Percentiles rank a stretch among this genome's conserved stretches.
These are phyloP conservation scores for Forbesichthys agassizii DNA, from an alignment of 2,113 vertebrate genomes.

Conservation along the genomic window DNA sequence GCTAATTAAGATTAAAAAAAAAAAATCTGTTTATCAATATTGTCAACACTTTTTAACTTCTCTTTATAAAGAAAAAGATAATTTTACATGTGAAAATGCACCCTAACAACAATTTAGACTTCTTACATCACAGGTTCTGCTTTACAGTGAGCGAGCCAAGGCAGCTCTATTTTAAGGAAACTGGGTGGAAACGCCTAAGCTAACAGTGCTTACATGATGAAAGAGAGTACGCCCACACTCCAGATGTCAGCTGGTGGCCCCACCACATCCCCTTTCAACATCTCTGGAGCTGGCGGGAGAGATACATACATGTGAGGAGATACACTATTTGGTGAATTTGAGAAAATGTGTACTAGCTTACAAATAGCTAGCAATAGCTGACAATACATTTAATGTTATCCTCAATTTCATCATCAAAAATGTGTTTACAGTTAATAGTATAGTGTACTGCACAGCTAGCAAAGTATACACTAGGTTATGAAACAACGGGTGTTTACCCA, in stretches of 20 bases:
- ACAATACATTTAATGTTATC: no score
- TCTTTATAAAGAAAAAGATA: neutral
- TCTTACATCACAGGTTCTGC: neutral
- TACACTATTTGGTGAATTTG: no score
- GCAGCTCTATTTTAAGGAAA: conserved; percentile 24
- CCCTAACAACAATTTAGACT: neutral
- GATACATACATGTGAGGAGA: no score
- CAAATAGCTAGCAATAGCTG: no score
- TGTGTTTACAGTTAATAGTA: no score
- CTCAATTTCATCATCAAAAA: no score
- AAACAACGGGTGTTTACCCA: conserved; percentile 82
- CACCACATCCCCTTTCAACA: conserved; percentile 94
- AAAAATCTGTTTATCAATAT: no score
- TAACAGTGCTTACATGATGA: conserved; percentile 90
- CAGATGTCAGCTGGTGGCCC: conserved; percentile 96
- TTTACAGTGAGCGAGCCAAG: neutral
- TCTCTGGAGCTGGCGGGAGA: conserved; percentile 86
- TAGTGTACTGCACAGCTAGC: no score
- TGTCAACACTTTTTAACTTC: neutral
- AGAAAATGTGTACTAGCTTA: no score
- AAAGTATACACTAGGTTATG: neutral
- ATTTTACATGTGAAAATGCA: conserved; percentile 1
- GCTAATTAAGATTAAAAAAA: neutral
- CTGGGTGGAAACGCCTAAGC: conserved; percentile 21
- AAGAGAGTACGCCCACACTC: conserved; percentile 89